phyloP scores from a whole-genome alignment of 2,888 invertebrate genomes.

The Rhabditoides inermis region DNA sequence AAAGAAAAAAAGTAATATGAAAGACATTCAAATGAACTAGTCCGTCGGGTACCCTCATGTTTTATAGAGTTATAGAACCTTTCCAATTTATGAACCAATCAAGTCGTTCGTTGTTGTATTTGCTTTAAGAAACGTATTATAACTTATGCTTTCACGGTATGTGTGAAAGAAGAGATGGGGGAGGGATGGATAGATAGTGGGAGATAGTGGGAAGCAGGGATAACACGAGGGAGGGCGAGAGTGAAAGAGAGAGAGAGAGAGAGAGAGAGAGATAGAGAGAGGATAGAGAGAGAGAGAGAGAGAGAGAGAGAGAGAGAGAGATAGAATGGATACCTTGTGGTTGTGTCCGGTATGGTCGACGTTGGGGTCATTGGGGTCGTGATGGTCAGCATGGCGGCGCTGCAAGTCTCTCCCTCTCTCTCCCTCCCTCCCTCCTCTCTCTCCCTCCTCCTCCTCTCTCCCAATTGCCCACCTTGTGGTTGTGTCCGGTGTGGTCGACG shows the following conservation, averaged over 20 bases:
- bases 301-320: neutral
- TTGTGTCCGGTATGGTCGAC: too few relatives aligned
- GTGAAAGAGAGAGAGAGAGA: slow-evolving; percentile 4
- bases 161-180: slow-evolving; percentile 2
- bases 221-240: neutral
- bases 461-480: neutral
- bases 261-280: slow-evolving; percentile 8
- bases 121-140: too few relatives aligned
- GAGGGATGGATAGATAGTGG: neutral
- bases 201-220: neutral
- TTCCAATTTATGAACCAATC: too few relatives aligned
- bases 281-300: slow-evolving; percentile 3
- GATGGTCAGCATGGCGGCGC: too few relatives aligned
- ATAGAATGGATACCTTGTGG: neutral
- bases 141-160: too few relatives aligned
- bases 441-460: neutral
- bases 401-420: slow-evolving; percentile 9
- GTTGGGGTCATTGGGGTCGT: too few relatives aligned
- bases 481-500: too few relatives aligned
- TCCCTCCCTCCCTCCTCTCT: slow-evolving; percentile 3
- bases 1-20: too few relatives aligned
- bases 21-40: too few relatives aligned
- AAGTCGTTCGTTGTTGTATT: too few relatives aligned
- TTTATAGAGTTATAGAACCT: too few relatives aligned
- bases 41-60: too few relatives aligned